phyloP scores from a whole-genome alignment of 2,797 vertebrate species.

The Rhabdomys pumilio region DNA sequence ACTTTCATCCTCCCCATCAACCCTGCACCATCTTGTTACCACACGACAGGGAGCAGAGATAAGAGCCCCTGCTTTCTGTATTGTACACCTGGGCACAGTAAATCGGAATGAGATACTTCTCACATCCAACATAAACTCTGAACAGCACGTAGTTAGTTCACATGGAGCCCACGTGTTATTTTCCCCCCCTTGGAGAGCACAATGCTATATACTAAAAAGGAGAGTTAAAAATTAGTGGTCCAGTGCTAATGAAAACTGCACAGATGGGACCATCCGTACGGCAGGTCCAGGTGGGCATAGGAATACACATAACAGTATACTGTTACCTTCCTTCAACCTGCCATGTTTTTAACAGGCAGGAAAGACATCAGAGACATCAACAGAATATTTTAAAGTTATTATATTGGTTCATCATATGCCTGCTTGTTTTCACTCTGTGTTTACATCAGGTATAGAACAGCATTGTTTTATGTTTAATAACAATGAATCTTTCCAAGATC shows the following conservation, averaged over 20 bases:
- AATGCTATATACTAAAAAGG: neutral
- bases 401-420: neutral
- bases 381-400: neutral
- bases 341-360: neutral
- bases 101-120: neutral
- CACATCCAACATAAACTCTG: neutral
- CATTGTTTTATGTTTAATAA: neutral
- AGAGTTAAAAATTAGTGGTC: neutral
- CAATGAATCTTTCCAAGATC: neutral
- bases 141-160: conserved; percentile 16
- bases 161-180: neutral
- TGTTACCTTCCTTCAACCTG: neutral
- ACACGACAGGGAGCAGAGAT: neutral
- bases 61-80: neutral
- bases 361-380: neutral
- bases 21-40: neutral
- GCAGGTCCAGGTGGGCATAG: neutral
- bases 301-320: neutral
- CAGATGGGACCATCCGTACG: neutral
- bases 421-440: neutral
- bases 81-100: neutral
- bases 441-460: neutral
- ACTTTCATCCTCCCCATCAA: neutral
- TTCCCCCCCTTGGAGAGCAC: neutral
- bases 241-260: neutral